phyloP scores from a whole-genome alignment of 2,888 invertebrate genomes.

The Seladonia tumulorum region DNA sequence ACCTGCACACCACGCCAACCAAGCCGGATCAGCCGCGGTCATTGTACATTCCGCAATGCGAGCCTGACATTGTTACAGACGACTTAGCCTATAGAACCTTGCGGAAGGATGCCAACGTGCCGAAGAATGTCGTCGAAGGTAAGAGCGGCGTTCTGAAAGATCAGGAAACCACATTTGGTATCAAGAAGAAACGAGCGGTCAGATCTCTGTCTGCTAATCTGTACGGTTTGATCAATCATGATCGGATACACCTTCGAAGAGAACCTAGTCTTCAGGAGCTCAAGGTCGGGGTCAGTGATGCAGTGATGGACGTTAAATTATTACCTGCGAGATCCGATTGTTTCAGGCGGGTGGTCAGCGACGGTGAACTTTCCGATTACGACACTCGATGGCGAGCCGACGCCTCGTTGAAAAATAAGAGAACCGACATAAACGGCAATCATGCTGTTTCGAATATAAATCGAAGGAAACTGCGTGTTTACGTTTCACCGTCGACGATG shows the following conservation, averaged over 20 bases:
- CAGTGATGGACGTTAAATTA: constrained; percentile 20
- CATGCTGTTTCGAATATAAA: constrained; percentile 59
- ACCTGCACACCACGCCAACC: constrained; percentile 87
- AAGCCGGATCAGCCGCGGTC: constrained; percentile 85
- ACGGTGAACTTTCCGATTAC: constrained; percentile 62
- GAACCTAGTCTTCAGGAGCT: constrained; percentile 53
- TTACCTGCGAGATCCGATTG: constrained; percentile 30
- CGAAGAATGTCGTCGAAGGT: constrained; percentile 48
- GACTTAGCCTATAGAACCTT: constrained; percentile 94
- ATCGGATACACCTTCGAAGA: constrained; percentile 58
- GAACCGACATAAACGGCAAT: constrained; percentile 76
- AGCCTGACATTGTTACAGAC: constrained; percentile 93
- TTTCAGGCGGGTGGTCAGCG: constrained; percentile 61
- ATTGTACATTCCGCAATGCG: constrained; percentile 88
- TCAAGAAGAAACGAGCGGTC: constrained; percentile 92
- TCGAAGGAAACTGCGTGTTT: constrained; percentile 69
- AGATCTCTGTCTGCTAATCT: constrained; percentile 94
- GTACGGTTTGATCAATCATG: constrained; percentile 89
- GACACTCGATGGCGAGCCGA: constrained; percentile 51
- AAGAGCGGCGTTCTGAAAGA: constrained; percentile 24
- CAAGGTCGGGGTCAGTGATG: constrained; percentile 41
- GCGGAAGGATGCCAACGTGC: constrained; percentile 89
- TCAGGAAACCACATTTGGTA: constrained; percentile 72
- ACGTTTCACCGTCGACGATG: constrained; percentile 64
- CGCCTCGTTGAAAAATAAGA: constrained; percentile 27